phyloP scores from a whole-genome alignment of 2,113 vertebrate species.

The Murina feae region DNA sequence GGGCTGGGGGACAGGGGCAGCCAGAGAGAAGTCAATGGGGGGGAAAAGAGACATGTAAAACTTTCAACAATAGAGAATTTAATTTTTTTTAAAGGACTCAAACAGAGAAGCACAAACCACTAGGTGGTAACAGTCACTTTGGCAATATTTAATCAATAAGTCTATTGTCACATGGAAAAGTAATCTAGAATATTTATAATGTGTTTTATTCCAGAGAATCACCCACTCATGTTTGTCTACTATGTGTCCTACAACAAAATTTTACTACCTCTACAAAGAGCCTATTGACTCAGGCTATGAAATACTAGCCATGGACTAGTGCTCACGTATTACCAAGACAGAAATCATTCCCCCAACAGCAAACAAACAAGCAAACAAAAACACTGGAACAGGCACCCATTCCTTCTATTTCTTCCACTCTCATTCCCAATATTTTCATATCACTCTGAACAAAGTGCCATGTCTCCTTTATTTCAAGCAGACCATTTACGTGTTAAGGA shows the following conservation, averaged over 20 bases:
- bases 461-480: neutral
- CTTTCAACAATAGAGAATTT: too few relatives aligned
- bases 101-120: neutral
- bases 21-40: too few relatives aligned
- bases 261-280: neutral
- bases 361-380: neutral
- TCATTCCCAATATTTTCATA: neutral
- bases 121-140: slow-evolving; percentile 34
- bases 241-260: neutral
- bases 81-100: neutral
- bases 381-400: neutral
- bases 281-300: slow-evolving; percentile 20
- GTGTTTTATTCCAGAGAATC: slow-evolving; percentile 34
- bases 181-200: slow-evolving; percentile 34
- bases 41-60: too few relatives aligned
- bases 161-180: slow-evolving; percentile 55
- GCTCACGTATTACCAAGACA: neutral
- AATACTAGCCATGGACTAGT: neutral
- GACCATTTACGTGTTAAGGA: neutral
- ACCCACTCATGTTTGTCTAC: slow-evolving; percentile 54
- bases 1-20: too few relatives aligned
- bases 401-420: neutral
- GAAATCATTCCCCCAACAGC: neutral
- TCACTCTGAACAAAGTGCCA: neutral
- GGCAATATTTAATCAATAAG: slow-evolving; percentile 60